Base-by-base conservation (phyloP, 2,797 vertebrate species). In the Phataginus tricuspis region DNA sequence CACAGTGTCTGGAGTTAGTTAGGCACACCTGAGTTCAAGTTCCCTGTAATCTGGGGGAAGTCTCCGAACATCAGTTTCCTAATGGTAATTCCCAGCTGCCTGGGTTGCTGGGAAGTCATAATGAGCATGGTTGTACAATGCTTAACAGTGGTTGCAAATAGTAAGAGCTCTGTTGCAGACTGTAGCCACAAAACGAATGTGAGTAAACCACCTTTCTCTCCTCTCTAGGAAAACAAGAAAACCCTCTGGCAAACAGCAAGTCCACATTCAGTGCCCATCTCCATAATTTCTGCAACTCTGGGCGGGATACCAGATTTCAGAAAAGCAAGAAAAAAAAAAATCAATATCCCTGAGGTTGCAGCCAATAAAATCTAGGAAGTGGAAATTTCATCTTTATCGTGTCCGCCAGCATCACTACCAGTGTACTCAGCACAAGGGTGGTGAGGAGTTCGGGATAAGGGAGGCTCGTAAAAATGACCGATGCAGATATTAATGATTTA, bases 401-500 rank as follows among this genome's bases (percentile, higher is more conserved):
- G 94, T 75, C 49, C 0, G 1, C 31, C 79, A 0, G 27, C 59
- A 39, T 82, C 59, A 45, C 85, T n/a, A 84, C 49, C 42, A 19
- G 68, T 5, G 71, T 25, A 15, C 61, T 51, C 59, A 25, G 2
- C 45, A n/a, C 5, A 11, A 45, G 59, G 68, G 75, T 13, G 34
- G 68, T 3, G 64, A 19, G 18, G 75, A 57, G 61, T n/a, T 16
- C 1, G 88, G 86, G 75, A 82, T 23, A 21, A 83, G 87, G 77
- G 83, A 61, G 86, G 57, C 82, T 95, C 42, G 14, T 92, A 91
- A 84, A 97, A 97, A 96, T 96, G 98, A 97, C 96, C 80, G 82
- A 93, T 97, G 97, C 94, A 95, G 94, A 95, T 96, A 97, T 95
- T 96, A 98, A 98, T 97, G 98, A 97, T 98, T 96, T 96, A 96